Evolutionary conservation across 2,113 vertebrate genomes (phyloP).

Genomic region (Piaya cayana): DNA sequence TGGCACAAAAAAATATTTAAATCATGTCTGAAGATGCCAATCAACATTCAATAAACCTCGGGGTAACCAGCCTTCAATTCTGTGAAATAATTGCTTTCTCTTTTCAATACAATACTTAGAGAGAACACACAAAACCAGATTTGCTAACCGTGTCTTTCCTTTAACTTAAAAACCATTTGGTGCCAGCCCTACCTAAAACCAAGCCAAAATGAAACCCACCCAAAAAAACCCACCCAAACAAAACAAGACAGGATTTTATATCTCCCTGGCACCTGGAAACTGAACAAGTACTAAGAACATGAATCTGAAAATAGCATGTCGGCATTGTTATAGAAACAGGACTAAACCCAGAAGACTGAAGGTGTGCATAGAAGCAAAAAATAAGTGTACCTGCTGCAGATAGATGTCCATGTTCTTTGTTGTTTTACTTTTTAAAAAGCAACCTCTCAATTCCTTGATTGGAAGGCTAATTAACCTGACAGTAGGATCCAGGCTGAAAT

Average conservation of each 20-base stretch:
- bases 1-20: background rate
- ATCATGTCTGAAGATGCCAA: background rate
- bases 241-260: background rate
- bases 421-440: background rate
- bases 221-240: background rate
- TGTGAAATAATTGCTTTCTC: background rate
- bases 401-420: background rate
- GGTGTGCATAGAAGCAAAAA: background rate
- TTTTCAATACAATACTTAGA: background rate
- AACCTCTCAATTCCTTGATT: background rate
- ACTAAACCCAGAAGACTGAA: background rate
- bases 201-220: background rate
- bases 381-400: background rate
- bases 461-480: slow-evolving; percentile 30
- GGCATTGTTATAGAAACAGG: background rate
- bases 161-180: background rate
- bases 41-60: background rate
- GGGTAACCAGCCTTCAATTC: background rate
- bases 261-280: background rate
- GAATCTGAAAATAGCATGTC: background rate
- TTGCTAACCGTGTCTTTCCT: background rate
- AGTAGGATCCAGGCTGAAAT: slow-evolving; percentile 8
- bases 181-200: background rate
- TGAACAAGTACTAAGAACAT: background rate
- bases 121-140: background rate